Base-by-base conservation (phyloP, 1,140 invertebrate genomes). In the Aphis craccivora region DNA sequence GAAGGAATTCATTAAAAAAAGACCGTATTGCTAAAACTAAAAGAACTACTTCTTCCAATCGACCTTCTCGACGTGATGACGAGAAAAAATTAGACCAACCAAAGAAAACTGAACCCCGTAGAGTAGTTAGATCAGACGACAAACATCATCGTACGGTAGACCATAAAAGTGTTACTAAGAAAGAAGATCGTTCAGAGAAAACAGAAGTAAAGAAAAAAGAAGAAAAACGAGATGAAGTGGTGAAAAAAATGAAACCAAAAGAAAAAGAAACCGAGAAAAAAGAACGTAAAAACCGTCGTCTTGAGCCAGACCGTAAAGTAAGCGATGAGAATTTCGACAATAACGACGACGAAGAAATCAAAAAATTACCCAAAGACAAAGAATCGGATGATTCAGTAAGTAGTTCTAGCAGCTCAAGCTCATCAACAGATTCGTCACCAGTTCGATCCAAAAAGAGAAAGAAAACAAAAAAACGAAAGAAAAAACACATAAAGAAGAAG, bases 401-500 rank as follows among this genome's bases (percentile, higher is more conserved):
- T 37, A 93, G 93, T 11, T 94, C 93, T 0, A 94, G 94, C 40
- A 55, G 91, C 35, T 67, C 67, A 23, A 94, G 92, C 35, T 93
- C 94, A 40, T 91, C 94, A 14, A 93, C 94, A 30, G 94, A 94
- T 45, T 84, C 86, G 14, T 48, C 48, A 8, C 94, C 94, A 23
- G 94, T 94, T 67, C 92, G 90, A 14, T 87, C 93, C 11, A 94
- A 94, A 91, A 94, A 94, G 48, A 94, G 93, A 23, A 93, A 94
- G 55, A 94, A 94, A 83, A 94, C 93, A 22, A 94, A 94, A 84
- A 94, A 94, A 40, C 94, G 94, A 30, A 94, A 94, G 84, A 90
- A 93, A 76, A 94, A 94, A 45, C 94, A 94, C 45, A 93, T 67
- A 20, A 94, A 94, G 93, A 94, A 94, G 91, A 94, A 94, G 92